phyloP scores from a whole-genome alignment of 2,797 vertebrate species.

The Siniperca obscura region DNA sequence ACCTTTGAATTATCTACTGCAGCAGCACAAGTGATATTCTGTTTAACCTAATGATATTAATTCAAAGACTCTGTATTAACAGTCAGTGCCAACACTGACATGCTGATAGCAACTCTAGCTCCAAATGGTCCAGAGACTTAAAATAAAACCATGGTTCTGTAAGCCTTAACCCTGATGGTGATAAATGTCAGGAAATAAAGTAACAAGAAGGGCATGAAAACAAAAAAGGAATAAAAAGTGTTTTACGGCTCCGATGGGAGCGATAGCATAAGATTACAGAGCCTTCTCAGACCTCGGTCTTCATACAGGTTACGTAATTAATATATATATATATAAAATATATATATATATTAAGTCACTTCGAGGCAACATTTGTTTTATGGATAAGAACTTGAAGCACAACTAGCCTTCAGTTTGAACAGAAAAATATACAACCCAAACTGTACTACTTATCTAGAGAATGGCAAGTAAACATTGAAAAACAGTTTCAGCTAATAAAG shows the following conservation, averaged over 20 bases:
- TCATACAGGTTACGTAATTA: conserved; percentile 84
- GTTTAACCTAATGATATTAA: conserved; percentile 68
- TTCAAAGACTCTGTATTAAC: conserved; percentile 57
- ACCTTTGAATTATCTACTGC: conserved; percentile 58
- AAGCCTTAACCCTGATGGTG: conserved; percentile 56
- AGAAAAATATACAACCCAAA: conserved; percentile 79
- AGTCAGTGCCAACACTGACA: conserved; percentile 60
- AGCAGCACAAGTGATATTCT: conserved; percentile 69
- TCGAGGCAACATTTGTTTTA: conserved; percentile 85
- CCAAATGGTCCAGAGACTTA: conserved; percentile 49
- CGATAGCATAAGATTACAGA: conserved; percentile 81
- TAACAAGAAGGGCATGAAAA: conserved; percentile 58
- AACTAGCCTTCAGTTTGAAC: conserved; percentile 74
- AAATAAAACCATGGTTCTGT: conserved; percentile 60
- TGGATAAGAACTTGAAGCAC: conserved; percentile 77
- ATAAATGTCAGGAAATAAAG: conserved; percentile 49
- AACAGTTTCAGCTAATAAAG: conserved; percentile 71
- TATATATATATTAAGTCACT: conserved; percentile 79
- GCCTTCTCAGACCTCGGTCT: conserved; percentile 84
- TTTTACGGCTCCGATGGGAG: conserved; percentile 83
- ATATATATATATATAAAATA: conserved; percentile 60
- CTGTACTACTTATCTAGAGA: conserved; percentile 73
- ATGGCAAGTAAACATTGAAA: conserved; percentile 81
- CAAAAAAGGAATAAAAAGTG: conserved; percentile 64
- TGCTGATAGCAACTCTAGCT: conserved; percentile 53